A percentile compares a stretch with the other conserved stretches of the same genome.
Conservation (phyloP, 2,113 vertebrate species). For the Pelusios castaneus region DNA sequence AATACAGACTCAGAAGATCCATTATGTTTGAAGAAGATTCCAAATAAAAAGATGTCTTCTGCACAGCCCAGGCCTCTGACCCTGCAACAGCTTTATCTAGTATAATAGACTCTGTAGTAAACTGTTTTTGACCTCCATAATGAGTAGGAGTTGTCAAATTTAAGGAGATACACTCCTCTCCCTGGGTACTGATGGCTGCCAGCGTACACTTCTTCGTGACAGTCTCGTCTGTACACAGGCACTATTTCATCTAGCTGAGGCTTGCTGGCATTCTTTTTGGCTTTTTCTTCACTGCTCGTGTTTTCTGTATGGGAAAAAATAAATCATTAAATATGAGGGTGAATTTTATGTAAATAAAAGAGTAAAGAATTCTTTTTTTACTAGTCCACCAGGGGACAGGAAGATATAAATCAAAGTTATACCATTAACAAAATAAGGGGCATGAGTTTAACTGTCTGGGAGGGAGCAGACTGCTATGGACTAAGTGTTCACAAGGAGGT, state of each 20-base stretch:
- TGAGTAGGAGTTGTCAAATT: constrained; percentile 99
- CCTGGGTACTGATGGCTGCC: constrained; percentile 99
- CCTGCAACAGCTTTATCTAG: constrained; percentile 89
- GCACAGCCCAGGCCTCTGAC: constrained; percentile 77
- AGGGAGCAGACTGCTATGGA: not conserved
- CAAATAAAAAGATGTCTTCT: constrained; percentile 73
- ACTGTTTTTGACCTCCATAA: constrained; percentile 99
- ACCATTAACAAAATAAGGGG: not conserved
- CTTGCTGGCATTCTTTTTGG: constrained; percentile 92
- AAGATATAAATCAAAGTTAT: not conserved
- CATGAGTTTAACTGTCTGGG: not conserved
- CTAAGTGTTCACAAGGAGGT: not conserved
- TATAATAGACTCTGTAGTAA: constrained; percentile 99
- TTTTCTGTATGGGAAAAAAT: constrained; percentile 72
- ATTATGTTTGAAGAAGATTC: constrained; percentile 74
- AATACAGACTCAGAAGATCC: constrained; percentile 74
- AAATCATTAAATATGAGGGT: constrained; percentile 20
- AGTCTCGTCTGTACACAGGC: constrained; percentile 99
- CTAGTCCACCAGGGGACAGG: not conserved
- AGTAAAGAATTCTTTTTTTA: not conserved
- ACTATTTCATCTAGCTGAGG: constrained; percentile 98
- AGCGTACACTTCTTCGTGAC: constrained; percentile 97
- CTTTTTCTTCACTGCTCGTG: constrained; percentile 90
- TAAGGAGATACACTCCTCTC: constrained; percentile 96
- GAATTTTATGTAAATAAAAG: not conserved